These are phyloP conservation scores for Cotesia congregata DNA, from an alignment of 2,888 invertebrate species.

Conservation along the genomic window DNA sequence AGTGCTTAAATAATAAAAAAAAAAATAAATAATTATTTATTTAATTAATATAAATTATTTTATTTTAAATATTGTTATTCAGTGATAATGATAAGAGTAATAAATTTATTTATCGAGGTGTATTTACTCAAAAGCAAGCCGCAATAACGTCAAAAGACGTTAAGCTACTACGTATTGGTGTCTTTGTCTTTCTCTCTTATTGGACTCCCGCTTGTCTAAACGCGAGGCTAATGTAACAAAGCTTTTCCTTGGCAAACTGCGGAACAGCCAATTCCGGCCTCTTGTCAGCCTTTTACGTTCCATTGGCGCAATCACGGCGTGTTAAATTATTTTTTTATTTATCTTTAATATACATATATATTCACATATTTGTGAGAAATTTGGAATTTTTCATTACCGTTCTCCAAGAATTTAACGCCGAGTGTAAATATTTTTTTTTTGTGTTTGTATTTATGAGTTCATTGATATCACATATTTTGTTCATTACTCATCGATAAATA, in stretches of 20 bases:
- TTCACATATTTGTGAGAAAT: background rate
- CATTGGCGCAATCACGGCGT: constrained; percentile 38
- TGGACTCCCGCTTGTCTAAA: constrained; percentile 31
- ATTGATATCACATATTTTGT: background rate
- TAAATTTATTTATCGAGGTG: background rate
- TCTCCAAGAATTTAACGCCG: background rate
- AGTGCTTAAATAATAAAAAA: no score
- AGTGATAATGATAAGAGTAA: background rate
- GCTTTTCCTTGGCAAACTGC: constrained; percentile 46
- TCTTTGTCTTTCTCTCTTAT: constrained; percentile 30
- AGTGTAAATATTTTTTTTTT: background rate
- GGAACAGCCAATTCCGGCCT: constrained; percentile 46
- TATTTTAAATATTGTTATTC: no score
- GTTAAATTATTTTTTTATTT: constrained; percentile 10
- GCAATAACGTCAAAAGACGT: constrained; percentile 35
- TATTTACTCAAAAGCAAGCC: background rate
- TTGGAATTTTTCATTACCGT: background rate
- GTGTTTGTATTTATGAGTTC: background rate
- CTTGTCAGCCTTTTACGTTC: constrained; percentile 47
- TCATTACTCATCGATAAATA: background rate
- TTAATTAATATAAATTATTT: no score
- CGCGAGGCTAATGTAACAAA: constrained; percentile 44
- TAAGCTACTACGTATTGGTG: constrained; percentile 37
- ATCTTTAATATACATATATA: background rate
- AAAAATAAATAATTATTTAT: no score